phyloP scores from a whole-genome alignment of 2,888 invertebrate species.

The Gymnosoma rotundatum region DNA sequence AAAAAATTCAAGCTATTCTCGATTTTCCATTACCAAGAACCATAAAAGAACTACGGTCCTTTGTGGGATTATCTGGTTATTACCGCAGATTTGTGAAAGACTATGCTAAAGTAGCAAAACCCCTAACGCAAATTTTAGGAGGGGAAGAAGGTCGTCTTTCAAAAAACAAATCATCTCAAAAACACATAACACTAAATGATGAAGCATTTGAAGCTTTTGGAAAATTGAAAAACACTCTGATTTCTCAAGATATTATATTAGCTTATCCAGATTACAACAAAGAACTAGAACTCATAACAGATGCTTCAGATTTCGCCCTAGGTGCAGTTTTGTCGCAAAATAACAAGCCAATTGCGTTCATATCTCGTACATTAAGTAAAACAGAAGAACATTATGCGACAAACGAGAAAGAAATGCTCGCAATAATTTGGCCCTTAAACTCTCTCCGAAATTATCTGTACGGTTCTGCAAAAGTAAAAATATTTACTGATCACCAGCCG shows the following conservation, averaged over 20 bases:
- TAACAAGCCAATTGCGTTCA: constrained; percentile 39
- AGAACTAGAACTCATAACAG: constrained; percentile 6
- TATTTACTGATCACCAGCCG: constrained; percentile 55
- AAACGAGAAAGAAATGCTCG: constrained; percentile 63
- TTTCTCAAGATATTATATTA: neutral
- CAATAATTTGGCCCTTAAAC: constrained; percentile 49
- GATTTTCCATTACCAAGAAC: constrained; percentile 48
- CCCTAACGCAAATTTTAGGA: constrained; percentile 48
- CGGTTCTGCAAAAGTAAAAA: constrained; percentile 35
- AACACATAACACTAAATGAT: neutral
- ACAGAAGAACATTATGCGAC: constrained; percentile 51
- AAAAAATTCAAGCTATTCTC: constrained; percentile 57
- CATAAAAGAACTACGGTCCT: constrained; percentile 63
- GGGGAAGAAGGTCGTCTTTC: constrained; percentile 46
- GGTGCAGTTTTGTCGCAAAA: constrained; percentile 15
- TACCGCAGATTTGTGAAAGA: constrained; percentile 36
- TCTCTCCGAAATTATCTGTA: constrained; percentile 40
- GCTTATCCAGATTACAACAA: constrained; percentile 29
- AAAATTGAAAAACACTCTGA: neutral
- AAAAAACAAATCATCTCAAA: constrained; percentile 13
- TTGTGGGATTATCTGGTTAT: constrained; percentile 62
- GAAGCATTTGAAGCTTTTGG: neutral
- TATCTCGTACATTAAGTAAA: constrained; percentile 50
- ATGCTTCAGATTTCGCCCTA: constrained; percentile 3
- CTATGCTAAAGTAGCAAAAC: constrained; percentile 46